Conservation (phyloP, 2,888 invertebrate species). For the Eupithecia centaureata region DNA sequence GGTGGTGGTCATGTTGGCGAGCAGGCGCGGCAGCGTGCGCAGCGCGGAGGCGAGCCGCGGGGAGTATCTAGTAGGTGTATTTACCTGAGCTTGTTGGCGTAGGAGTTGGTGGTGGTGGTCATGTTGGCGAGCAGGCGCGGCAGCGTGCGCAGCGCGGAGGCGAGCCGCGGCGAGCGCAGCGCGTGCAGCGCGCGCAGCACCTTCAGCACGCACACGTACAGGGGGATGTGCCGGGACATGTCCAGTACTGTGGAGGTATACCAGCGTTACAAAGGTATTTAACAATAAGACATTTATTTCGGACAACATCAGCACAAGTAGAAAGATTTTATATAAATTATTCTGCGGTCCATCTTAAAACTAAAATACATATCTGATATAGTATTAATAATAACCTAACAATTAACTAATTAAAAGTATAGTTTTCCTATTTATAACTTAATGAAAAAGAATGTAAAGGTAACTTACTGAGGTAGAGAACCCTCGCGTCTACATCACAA, state of each 20-base stretch:
- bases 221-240: constrained; percentile 98
- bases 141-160: constrained; percentile 83
- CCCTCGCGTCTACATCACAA: too few species aligned
- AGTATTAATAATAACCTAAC: too few species aligned
- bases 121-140: constrained; percentile 92
- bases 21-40: constrained; percentile 88
- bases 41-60: constrained; percentile 70
- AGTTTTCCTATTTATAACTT: too few species aligned
- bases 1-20: constrained; percentile 94
- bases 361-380: too few species aligned
- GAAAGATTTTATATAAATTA: too few species aligned
- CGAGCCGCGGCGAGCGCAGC: constrained; percentile 87
- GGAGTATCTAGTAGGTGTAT: background rate
- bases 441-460: too few species aligned
- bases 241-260: constrained; percentile 88
- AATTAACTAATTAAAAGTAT: too few species aligned
- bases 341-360: too few species aligned
- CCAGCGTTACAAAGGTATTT: too few species aligned
- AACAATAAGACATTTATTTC: too few species aligned
- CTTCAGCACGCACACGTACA: constrained; percentile 94
- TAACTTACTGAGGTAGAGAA: too few species aligned
- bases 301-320: too few species aligned
- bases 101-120: constrained; percentile 96
- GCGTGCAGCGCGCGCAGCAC: constrained; percentile 91
- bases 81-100: constrained; percentile 92